Evolutionary conservation across 2,888 invertebrate species (phyloP).

Genomic region (Amiota mariae): DNA sequence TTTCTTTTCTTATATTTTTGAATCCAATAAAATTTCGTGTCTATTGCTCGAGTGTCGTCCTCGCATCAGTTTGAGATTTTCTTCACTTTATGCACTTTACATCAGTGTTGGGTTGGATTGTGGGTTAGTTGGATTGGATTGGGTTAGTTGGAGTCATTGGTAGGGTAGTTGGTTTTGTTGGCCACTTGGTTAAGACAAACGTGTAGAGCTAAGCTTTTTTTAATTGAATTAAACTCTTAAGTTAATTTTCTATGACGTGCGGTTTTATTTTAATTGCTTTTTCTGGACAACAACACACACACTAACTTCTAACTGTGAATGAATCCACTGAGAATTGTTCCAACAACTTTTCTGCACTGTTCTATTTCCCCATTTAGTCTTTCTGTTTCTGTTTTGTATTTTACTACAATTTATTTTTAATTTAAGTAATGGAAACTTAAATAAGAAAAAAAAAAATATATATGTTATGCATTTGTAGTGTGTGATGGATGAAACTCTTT

Average conservation of each 20-base stretch:
- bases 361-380: too few relatives aligned
- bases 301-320: too few relatives aligned
- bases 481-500: too few relatives aligned
- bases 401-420: conserved; percentile 28
- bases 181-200: not conserved
- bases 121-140: not conserved
- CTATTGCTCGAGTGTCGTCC: too few relatives aligned
- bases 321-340: too few relatives aligned
- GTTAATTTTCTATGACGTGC: conserved; percentile 30
- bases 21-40: not conserved
- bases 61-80: not conserved
- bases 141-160: too few relatives aligned
- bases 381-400: not conserved
- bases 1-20: not conserved
- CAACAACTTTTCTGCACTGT: too few relatives aligned
- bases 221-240: conserved; percentile 30
- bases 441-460: too few relatives aligned
- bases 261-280: conserved; percentile 32
- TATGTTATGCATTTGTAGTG: not conserved
- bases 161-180: not conserved
- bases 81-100: not conserved
- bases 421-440: conserved; percentile 26
- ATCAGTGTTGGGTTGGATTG: not conserved
- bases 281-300: not conserved
- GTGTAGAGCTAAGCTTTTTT: conserved; percentile 22